Percentiles rank a stretch among this genome's conserved stretches.
Conservation (phyloP, 2,113 vertebrate species). For the Ailuropoda melanoleuca region DNA sequence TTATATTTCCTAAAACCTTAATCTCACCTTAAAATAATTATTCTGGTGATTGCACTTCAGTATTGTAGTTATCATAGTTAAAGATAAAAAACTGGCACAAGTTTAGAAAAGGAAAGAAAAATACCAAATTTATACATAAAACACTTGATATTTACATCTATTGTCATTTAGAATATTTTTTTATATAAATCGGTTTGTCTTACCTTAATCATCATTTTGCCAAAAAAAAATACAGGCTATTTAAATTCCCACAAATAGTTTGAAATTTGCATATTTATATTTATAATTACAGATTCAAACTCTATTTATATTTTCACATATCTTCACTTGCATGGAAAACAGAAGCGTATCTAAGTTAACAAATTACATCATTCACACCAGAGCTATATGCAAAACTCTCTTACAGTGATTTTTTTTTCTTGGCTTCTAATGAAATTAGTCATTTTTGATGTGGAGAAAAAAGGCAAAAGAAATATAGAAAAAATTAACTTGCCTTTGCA, state of each 20-base stretch:
- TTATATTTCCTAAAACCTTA: neutral
- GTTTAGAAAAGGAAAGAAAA: neutral
- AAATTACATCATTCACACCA: constrained; percentile 55
- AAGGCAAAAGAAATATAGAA: neutral
- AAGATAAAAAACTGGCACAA: constrained; percentile 29
- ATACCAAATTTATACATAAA: neutral
- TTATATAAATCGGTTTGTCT: neutral
- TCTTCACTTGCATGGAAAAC: neutral
- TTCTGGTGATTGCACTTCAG: neutral
- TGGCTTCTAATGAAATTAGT: constrained; percentile 13
- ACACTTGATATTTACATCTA: neutral
- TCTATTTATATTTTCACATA: constrained; percentile 33
- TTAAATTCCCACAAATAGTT: constrained; percentile 31
- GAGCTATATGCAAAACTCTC: constrained; percentile 19
- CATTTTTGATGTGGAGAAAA: neutral
- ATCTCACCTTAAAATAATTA: constrained; percentile 7
- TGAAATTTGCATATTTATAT: constrained; percentile 53
- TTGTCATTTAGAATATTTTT: neutral
- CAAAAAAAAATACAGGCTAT: neutral
- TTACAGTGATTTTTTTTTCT: neutral
- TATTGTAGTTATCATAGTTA: neutral
- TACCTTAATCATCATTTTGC: constrained; percentile 1
- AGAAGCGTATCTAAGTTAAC: neutral
- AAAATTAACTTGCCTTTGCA: neutral
- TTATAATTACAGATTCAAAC: constrained; percentile 1